Evolutionary conservation across 2,113 vertebrate species (phyloP), one percentile per base, ranked within the genome.

Genomic region (Lethenteron reissneri): DNA sequence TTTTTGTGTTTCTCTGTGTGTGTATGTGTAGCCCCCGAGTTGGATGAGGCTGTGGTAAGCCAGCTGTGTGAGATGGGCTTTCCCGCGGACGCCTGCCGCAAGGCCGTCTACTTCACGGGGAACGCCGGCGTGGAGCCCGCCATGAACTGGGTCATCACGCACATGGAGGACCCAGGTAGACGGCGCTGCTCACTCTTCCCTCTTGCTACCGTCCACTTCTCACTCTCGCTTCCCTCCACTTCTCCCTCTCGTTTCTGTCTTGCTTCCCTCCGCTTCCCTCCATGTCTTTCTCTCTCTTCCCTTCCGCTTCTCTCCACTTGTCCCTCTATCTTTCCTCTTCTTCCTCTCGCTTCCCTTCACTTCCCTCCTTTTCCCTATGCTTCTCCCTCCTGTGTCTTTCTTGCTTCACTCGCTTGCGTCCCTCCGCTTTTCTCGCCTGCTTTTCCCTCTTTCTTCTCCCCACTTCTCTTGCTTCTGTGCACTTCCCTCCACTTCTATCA

Each of bases 91-190:
- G 91, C 94, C 71, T 99, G 94, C 80, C 87, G 87, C 76, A 99
- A 97, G 80, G 92, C 94, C 0, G 94, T 96, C 57, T 99, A 95
- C 76, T 97, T 91, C 79, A 95, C 94, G 0, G 92, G 91, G 62
- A 99, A 99, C 78, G 95, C 87, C 3, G 94, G 94, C 72, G 90
- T 87, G 0, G 94, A 97, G 75, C 84, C 89, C 0, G 91, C 92
- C 80, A 95, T 95, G 90, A 97, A 91, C 77, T 99, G 92, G 94
- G 87, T 91, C 76, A 97, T 97, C 90, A 83, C 88, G 2, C 94
- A 97, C 74, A 96, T 97, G 88, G 90, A 99, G 0, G 94, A 99
- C 80, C 86, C 94, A 83, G 94, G 94, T 99, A 84, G 6, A 74
- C 15, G 2, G 9, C 0, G 41, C 64, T 41, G 41, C 41, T 41